phyloP scores from a whole-genome alignment of 2,113 vertebrate genomes.

The Dicentrarchus labrax region DNA sequence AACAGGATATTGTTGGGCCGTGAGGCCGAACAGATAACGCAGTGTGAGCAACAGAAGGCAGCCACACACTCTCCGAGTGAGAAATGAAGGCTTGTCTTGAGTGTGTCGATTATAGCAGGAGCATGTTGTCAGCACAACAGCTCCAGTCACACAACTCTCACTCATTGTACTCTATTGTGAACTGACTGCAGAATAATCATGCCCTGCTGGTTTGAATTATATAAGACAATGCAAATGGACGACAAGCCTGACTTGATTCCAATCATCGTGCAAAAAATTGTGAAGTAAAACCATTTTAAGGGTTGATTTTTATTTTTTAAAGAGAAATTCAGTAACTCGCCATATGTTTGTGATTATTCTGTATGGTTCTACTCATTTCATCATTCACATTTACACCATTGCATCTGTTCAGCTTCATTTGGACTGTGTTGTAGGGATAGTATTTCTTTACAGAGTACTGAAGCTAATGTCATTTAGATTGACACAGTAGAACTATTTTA shows the following conservation, averaged over 20 bases:
- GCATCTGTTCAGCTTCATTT: not conserved
- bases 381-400: not conserved
- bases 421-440: not conserved
- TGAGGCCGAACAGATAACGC: constrained; percentile 41
- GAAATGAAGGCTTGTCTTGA: constrained; percentile 53
- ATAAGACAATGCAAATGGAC: constrained; percentile 41
- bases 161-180: constrained; percentile 59
- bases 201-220: constrained; percentile 53
- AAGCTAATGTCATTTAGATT: not conserved
- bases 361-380: not conserved
- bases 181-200: constrained; percentile 32
- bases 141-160: constrained; percentile 61
- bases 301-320: too few relatives aligned
- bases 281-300: not conserved
- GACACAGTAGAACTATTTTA: not conserved
- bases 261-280: not conserved
- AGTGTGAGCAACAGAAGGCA: constrained; percentile 55
- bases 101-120: constrained; percentile 50
- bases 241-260: constrained; percentile 14
- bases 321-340: not conserved
- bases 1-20: constrained; percentile 59
- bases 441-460: not conserved
- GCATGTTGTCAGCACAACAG: constrained; percentile 62
- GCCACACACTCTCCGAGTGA: constrained; percentile 9
- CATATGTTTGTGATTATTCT: not conserved